A percentile compares a stretch with the other conserved stretches of the same genome.
phyloP scores from a whole-genome alignment of 2,888 invertebrate genomes.

The Drosophila anceps region DNA sequence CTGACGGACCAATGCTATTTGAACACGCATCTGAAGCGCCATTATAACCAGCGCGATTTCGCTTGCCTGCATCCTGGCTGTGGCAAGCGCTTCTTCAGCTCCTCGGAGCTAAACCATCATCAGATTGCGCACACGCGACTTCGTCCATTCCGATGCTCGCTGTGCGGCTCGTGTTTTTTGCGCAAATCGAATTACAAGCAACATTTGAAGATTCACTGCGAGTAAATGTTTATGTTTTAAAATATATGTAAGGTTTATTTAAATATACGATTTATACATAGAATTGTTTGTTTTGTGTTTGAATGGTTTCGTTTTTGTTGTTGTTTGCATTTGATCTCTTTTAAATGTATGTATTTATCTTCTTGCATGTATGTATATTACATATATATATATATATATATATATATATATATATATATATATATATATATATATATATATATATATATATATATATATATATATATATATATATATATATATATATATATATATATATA shows the following conservation, averaged over 20 bases:
- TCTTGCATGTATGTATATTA: conserved; percentile 41
- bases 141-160: conserved; percentile 67
- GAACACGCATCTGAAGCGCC: conserved; percentile 75
- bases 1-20: conserved; percentile 79
- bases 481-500: conserved; percentile 17
- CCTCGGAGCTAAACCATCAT: conserved; percentile 78
- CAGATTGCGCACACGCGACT: conserved; percentile 69
- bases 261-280: conserved; percentile 77
- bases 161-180: conserved; percentile 70
- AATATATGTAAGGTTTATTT: conserved; percentile 72
- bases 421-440: conserved; percentile 1
- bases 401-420: conserved; percentile 9
- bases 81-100: conserved; percentile 76
- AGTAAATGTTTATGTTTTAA: conserved; percentile 38
- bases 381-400: conserved; percentile 4
- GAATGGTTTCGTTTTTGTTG: conserved; percentile 22
- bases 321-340: conserved; percentile 19
- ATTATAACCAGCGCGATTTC: conserved; percentile 73
- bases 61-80: conserved; percentile 71
- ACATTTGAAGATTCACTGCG: conserved; percentile 70
- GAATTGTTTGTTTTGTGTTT: conserved; percentile 41
- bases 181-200: conserved; percentile 78
- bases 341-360: conserved; percentile 35
- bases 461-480: conserved; percentile 27
- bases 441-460: conserved; percentile 8